Percentiles rank a stretch among this genome's conserved stretches.
These are phyloP conservation scores for Ctena decussata DNA, from an alignment of 2,888 invertebrate species.

Conservation along the genomic window DNA sequence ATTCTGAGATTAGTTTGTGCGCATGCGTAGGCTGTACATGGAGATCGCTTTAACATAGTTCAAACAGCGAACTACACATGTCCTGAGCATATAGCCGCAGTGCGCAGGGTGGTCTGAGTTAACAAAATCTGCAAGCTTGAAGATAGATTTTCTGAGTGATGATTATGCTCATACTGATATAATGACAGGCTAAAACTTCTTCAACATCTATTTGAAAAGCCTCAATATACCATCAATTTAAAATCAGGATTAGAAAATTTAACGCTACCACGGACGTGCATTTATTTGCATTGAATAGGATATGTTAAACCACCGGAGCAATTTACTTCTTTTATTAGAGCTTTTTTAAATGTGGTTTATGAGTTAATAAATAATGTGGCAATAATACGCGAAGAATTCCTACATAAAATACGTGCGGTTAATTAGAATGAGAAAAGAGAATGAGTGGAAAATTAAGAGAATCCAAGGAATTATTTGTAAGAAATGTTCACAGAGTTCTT, in stretches of 20 bases:
- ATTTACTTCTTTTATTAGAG: background rate
- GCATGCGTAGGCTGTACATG: too few relatives aligned
- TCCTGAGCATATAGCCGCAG: too few relatives aligned
- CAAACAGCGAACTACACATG: too few relatives aligned
- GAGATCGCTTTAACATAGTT: too few relatives aligned
- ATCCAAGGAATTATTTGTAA: background rate
- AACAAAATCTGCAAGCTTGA: too few relatives aligned
- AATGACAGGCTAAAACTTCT: background rate
- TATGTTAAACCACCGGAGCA: slow-evolving; percentile 1
- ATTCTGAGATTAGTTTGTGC: too few relatives aligned
- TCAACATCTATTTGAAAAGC: background rate
- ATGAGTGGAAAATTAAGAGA: background rate
- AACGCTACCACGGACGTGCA: background rate
- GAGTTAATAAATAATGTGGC: background rate
- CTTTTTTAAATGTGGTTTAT: background rate
- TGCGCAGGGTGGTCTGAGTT: too few relatives aligned
- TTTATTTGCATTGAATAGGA: background rate
- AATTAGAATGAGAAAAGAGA: background rate
- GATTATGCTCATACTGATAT: background rate
- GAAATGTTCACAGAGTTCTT: too few relatives aligned
- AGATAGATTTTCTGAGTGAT: too few relatives aligned
- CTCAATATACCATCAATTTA: background rate
- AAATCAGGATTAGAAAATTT: background rate
- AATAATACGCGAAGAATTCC: background rate
- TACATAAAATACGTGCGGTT: background rate